Evolutionary conservation across 2,797 vertebrate species (phyloP).

Genomic region (Podargus strigoides): DNA sequence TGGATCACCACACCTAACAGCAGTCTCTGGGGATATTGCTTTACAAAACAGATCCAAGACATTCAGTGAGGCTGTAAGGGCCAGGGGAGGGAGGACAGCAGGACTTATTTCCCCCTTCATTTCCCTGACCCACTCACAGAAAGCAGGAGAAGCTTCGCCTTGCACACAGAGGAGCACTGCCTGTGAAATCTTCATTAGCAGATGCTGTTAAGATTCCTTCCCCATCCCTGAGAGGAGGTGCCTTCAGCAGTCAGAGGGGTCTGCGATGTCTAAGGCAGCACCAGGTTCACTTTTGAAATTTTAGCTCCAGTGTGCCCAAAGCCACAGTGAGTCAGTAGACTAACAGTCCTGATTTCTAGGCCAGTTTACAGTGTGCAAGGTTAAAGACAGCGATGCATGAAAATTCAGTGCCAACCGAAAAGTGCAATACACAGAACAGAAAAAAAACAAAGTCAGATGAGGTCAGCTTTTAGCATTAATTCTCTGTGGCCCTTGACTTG

Average conservation of each 20-base stretch:
- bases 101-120: not conserved
- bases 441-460: not conserved
- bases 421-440: not conserved
- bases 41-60: not conserved
- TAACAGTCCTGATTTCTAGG: not conserved
- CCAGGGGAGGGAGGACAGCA: fast-evolving
- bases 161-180: not conserved
- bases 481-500: not conserved
- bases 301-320: not conserved
- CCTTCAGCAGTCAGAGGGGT: not conserved
- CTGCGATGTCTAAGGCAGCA: not conserved
- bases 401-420: not conserved
- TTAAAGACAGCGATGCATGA: not conserved
- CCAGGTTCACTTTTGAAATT: not conserved
- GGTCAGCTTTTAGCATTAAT: not conserved
- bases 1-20: not conserved
- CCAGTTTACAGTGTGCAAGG: not conserved
- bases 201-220: not conserved
- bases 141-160: not conserved
- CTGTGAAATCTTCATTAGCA: not conserved
- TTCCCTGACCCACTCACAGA: not conserved
- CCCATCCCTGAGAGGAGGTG: too few species aligned
- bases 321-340: not conserved
- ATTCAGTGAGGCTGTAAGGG: not conserved
- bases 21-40: not conserved